phyloP scores from a whole-genome alignment of 1,140 invertebrate species.

The Drosophila littoralis region DNA sequence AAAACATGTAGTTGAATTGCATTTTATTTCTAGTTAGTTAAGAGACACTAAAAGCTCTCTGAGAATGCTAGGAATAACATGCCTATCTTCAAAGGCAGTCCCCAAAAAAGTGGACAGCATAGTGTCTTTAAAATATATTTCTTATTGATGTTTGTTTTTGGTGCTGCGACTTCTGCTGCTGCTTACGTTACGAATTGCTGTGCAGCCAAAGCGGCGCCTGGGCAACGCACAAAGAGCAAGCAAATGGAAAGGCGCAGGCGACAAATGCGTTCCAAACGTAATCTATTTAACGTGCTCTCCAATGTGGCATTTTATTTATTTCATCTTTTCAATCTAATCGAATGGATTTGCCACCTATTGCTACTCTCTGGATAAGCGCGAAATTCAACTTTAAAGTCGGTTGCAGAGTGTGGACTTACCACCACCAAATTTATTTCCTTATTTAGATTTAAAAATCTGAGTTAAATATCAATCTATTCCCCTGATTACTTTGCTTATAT shows the following conservation, averaged over 20 bases:
- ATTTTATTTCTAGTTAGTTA: too few relatives aligned
- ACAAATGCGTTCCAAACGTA: conserved; percentile 29
- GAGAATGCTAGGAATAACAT: too few relatives aligned
- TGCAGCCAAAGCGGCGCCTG: conserved; percentile 61
- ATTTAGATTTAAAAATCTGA: too few relatives aligned
- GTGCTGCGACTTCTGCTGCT: conserved; percentile 13
- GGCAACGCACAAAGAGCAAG: conserved; percentile 28
- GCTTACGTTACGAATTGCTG: conserved; percentile 39
- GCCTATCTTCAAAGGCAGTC: background rate
- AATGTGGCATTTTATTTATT: background rate
- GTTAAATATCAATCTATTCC: too few relatives aligned
- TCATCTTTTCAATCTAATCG: background rate
- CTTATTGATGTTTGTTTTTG: conserved; percentile 71
- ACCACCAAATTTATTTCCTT: too few relatives aligned
- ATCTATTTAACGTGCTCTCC: background rate
- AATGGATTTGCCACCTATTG: background rate
- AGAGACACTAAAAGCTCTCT: too few relatives aligned
- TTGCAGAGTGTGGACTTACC: too few relatives aligned
- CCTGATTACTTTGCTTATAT: background rate
- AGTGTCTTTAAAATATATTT: conserved; percentile 66
- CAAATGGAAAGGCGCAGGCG: conserved; percentile 31
- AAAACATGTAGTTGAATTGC: too few relatives aligned
- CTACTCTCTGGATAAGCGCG: too few relatives aligned
- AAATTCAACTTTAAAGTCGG: too few relatives aligned
- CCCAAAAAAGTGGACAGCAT: conserved; percentile 27